A percentile compares a stretch with the other conserved stretches of the same genome.
phyloP scores from a whole-genome alignment of 2,113 vertebrate species.

The Cygnus atratus region DNA sequence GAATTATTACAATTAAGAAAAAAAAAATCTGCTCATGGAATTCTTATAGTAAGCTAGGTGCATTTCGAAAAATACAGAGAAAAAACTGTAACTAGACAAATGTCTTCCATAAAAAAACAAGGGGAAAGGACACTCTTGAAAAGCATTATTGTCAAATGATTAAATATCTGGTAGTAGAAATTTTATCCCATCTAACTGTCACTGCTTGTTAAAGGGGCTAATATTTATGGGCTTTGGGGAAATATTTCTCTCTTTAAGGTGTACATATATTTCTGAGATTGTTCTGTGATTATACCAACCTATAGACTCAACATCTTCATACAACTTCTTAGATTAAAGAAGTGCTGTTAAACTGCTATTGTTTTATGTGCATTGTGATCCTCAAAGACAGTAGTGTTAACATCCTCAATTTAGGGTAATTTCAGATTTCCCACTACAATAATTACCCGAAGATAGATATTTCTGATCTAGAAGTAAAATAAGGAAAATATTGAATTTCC shows the following conservation, averaged over 20 bases:
- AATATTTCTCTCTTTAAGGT: background rate
- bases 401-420: background rate
- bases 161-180: background rate
- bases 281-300: background rate
- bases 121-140: background rate
- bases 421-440: slow-evolving; percentile 19
- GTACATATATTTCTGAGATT: background rate
- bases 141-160: background rate
- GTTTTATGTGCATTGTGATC: background rate
- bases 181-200: background rate
- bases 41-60: background rate
- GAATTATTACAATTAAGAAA: background rate
- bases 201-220: background rate
- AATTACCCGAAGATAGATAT: background rate
- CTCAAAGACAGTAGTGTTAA: background rate
- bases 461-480: background rate
- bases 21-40: background rate
- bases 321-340: background rate
- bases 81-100: background rate
- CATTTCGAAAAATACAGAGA: background rate
- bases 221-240: background rate
- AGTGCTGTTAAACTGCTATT: background rate
- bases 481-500: background rate
- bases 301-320: background rate
- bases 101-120: background rate